Base-by-base conservation (phyloP, 2,113 vertebrate genomes). In the Psilopsiagon aymara region DNA sequence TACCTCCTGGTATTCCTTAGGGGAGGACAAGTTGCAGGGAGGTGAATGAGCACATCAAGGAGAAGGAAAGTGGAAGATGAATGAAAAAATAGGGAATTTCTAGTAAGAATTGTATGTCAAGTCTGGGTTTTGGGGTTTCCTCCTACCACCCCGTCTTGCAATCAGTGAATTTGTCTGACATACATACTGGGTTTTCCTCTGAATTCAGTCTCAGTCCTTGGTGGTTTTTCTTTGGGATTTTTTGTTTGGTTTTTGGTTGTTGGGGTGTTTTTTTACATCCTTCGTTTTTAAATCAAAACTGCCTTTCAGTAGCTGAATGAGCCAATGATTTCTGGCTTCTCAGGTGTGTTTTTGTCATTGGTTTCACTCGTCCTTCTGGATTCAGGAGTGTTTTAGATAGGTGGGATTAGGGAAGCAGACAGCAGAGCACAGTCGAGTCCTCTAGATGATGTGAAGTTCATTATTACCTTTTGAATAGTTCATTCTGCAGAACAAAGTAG, bases 381-480 rank as follows among this genome's bases (percentile, higher is more conserved):
- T 91, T 63, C 20, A 2, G 66, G 28, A 81, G 43, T 62, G 46
- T 47, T 79, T 86, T 46, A 87, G 66, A 84, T 87, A 55, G n/a
- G 73, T 91, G 84, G 66, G 70, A 89, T 92, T 46, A 76, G 81
- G 63, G 77, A 93, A 94, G 91, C 66, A 87, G 78, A 63, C 62
- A 80, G 92, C 73, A 81, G 69, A 79, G 69, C 67, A 73, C 91
- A 96, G 12, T 63, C 62, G 88, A 95, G 49, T 91, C 80, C 86
- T 92, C 41, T 44, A 66, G 76, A 53, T 82, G 86, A 88, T 94
- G 66, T 3, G 3, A 53, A 94, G 92, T 84, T 93, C 86, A 67
- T 95, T 90, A 95, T 88, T 92, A 43, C 75, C 88, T 86, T 91
- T 70, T 94, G 89, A 92, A 80, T 62, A 76, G 92, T 82, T 96